These are phyloP conservation scores for Clarias platycephalus DNA, from an alignment of 2,797 vertebrate species.

Conservation along the genomic window DNA sequence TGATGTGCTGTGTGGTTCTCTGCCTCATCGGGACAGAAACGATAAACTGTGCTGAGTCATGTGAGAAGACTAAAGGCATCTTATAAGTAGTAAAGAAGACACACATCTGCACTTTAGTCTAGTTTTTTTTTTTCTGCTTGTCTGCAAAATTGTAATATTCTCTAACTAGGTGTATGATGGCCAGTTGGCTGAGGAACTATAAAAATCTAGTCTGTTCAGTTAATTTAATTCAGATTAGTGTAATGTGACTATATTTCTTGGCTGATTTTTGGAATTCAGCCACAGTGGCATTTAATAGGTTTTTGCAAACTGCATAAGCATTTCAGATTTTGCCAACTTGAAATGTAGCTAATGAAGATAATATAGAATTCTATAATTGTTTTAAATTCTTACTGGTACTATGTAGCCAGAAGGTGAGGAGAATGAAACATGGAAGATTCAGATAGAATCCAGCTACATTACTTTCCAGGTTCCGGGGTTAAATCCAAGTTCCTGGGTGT, in stretches of 20 bases:
- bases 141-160: not conserved
- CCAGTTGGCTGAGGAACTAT: not conserved
- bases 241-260: not conserved
- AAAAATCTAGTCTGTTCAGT: not conserved
- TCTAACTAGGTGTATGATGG: not conserved
- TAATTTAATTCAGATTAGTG: not conserved
- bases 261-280: not conserved
- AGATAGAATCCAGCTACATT: too few relatives aligned
- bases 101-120: not conserved
- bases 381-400: too few relatives aligned
- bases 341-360: too few relatives aligned
- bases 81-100: conserved; percentile 2
- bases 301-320: not conserved
- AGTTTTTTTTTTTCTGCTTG: not conserved
- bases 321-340: too few relatives aligned
- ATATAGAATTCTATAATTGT: too few relatives aligned
- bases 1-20: conserved; percentile 62
- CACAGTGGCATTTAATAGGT: not conserved
- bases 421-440: too few relatives aligned
- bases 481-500: too few relatives aligned
- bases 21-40: conserved; percentile 57
- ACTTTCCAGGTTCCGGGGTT: too few relatives aligned
- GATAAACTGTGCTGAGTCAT: conserved; percentile 47
- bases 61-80: conserved; percentile 17
- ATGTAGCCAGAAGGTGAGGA: too few relatives aligned